A percentile compares a stretch with the other conserved stretches of the same genome.
These are phyloP conservation scores for Monopterus albus DNA, from an alignment of 2,113 vertebrate genomes.

Conservation along the genomic window DNA sequence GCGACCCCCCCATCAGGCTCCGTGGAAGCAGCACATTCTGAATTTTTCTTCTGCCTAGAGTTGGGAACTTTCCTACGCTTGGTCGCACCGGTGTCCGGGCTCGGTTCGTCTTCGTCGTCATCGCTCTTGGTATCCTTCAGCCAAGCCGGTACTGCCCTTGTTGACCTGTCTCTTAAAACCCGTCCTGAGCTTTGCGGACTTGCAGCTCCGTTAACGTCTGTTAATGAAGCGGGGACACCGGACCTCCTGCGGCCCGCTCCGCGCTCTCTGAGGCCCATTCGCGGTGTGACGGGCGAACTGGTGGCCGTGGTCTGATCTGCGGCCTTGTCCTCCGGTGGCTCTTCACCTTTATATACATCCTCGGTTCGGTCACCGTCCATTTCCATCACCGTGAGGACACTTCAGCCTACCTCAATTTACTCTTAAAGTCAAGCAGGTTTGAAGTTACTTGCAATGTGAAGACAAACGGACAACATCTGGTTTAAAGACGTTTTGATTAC, in stretches of 20 bases:
- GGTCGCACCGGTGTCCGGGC: conserved; percentile 49
- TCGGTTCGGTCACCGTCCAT: conserved; percentile 55
- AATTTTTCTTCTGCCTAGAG: conserved; percentile 75
- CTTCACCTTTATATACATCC: conserved; percentile 67
- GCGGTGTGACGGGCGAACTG: conserved; percentile 64
- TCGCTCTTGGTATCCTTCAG: conserved; percentile 75
- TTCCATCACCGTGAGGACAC: conserved; percentile 75
- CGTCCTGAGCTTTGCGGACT: conserved; percentile 72
- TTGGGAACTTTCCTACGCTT: conserved; percentile 80
- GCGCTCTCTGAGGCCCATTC: conserved; percentile 77
- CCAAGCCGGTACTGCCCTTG: conserved; percentile 79
- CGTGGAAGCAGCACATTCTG: conserved; percentile 43
- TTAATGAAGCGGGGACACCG: conserved; percentile 55
- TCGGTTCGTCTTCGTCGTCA: conserved; percentile 68
- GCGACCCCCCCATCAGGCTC: conserved; percentile 61
- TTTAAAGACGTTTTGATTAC: conserved; percentile 63
- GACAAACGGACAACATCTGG: conserved; percentile 54
- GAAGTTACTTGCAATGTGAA: conserved; percentile 34
- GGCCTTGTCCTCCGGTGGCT: conserved; percentile 76
- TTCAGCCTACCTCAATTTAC: conserved; percentile 22
- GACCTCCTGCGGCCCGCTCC: conserved; percentile 69
- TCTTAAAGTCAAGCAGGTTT: conserved; percentile 52
- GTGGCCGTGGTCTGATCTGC: conserved; percentile 72
- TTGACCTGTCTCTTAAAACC: conserved; percentile 82
- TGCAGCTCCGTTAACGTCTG: conserved; percentile 69